Conservation (phyloP, 1,140 invertebrate species). For the Zelostemma sp. region DNA sequence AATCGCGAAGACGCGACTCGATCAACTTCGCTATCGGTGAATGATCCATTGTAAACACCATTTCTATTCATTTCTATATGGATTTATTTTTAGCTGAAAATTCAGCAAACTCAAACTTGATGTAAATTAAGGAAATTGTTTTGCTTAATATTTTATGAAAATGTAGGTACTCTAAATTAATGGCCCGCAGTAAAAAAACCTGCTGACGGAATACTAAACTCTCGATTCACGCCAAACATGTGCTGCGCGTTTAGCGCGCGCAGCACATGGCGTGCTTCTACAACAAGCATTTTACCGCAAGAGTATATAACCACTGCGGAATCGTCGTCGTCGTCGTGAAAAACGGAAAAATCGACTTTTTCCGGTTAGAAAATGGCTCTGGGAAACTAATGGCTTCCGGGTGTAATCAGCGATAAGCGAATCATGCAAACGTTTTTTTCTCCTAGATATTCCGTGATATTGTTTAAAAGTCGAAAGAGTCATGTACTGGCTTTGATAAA, state of each 20-base stretch:
- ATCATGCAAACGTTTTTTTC: conserved; percentile 18
- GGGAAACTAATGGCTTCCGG: conserved; percentile 3
- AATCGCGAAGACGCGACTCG: too few species aligned
- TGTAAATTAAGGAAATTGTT: too few species aligned
- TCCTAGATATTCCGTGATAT: conserved; percentile 2
- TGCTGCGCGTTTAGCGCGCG: conserved; percentile 38
- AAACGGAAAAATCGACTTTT: not conserved
- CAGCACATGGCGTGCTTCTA: conserved; percentile 49
- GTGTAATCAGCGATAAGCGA: conserved; percentile 1
- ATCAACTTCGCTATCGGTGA: too few species aligned
- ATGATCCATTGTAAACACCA: too few species aligned
- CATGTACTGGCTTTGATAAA: conserved; percentile 16
- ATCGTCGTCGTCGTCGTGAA: conserved; percentile 9
- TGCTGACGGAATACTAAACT: conserved; percentile 24
- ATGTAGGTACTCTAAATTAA: conserved; percentile 20
- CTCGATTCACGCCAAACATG: conserved; percentile 41
- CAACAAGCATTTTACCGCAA: conserved; percentile 36
- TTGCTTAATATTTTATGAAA: too few species aligned
- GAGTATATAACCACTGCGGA: conserved; percentile 30
- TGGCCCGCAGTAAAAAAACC: conserved; percentile 25
- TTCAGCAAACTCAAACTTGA: too few species aligned
- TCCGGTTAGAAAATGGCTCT: not conserved
- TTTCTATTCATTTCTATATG: too few species aligned
- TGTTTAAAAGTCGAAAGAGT: conserved; percentile 9
- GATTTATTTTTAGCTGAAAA: too few species aligned